Base-by-base conservation (phyloP, 2,113 vertebrate genomes). In the Tachycineta bicolor region DNA sequence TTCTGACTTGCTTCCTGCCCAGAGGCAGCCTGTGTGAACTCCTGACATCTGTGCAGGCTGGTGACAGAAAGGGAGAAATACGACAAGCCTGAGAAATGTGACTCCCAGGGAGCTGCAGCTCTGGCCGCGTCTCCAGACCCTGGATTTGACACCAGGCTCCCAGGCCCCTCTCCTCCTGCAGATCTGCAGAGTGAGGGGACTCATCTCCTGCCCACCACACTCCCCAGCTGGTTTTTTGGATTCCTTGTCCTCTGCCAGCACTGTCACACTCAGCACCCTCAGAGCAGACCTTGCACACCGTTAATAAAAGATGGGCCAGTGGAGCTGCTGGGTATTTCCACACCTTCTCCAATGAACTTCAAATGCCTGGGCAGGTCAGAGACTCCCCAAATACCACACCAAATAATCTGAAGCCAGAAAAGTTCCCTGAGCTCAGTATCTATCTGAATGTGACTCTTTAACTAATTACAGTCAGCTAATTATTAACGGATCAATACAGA, bases 391-490 rank as follows among this genome's bases (percentile, higher is more conserved):
- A 81, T 25, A 16, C 24, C 47, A 34, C 39, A 69, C 43, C 47
- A 39, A 83, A 85, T 67, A 49, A 73, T 44, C 0, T 6, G 43
- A 93, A 83, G 58, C 18, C 47, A 93, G 82, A 22, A 46, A 37
- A 79, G 33, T 37, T 91, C 67, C 67, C 80, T 0, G 0, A 94
- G 91, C 70, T 82, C 77, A 55, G 33, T 46, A 52, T 78, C 33
- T 76, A 64, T 89, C 63, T 73, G 87, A 79, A 50, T 88, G 88
- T 41, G 55, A 94, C 87, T 74, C 78, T 93, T 52, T 96, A 85
- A 62, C 68, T 91, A 94, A 93, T 94, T 95, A 94, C 78, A 88
- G 87, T 68, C 73, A 96, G 79, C 78, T 89, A 92, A 90, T 95
- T 96, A 95, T 73, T 96, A 91, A 68, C 3, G 11, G 76, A 91